Percentiles rank a stretch among this genome's conserved stretches.
Conservation (phyloP, 2,888 invertebrate genomes). For the Pseudeuparius sepicola region DNA sequence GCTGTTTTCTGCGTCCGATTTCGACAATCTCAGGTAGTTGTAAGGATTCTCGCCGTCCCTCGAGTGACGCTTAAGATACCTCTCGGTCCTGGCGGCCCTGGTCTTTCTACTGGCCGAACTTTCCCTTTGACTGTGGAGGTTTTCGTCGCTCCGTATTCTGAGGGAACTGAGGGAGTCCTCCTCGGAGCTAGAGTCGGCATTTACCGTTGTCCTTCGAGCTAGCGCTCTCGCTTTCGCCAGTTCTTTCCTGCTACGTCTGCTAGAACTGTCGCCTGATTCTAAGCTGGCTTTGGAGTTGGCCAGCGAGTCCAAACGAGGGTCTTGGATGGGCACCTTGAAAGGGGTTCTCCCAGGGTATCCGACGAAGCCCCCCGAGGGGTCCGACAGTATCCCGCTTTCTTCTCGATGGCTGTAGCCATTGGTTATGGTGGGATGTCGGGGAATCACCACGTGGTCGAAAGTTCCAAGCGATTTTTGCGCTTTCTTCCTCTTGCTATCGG, state of each 20-base stretch:
- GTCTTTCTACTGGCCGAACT: slow-evolving; percentile 53
- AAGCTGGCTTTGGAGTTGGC: slow-evolving; percentile 34
- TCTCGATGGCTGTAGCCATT: slow-evolving; percentile 29
- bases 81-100: slow-evolving; percentile 67
- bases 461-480: slow-evolving; percentile 44
- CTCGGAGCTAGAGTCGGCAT: slow-evolving; percentile 55
- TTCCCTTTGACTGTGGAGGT: slow-evolving; percentile 38
- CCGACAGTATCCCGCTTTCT: slow-evolving; percentile 49
- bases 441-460: slow-evolving; percentile 55
- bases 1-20: slow-evolving; percentile 35
- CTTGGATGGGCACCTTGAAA: slow-evolving; percentile 26
- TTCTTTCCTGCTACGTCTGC: slow-evolving; percentile 47
- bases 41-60: slow-evolving; percentile 54
- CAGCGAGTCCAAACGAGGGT: slow-evolving; percentile 31
- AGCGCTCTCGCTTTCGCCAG: slow-evolving; percentile 57
- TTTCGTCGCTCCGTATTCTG: slow-evolving; percentile 60
- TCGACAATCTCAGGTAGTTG: slow-evolving; percentile 29
- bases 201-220: slow-evolving; percentile 49
- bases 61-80: slow-evolving; percentile 66
- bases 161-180: slow-evolving; percentile 61
- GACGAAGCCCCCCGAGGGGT: slow-evolving; percentile 41
- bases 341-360: slow-evolving; percentile 28
- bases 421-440: slow-evolving; percentile 23
- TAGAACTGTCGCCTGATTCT: slow-evolving; percentile 43
- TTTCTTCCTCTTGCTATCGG: slow-evolving; percentile 44